phyloP scores from a whole-genome alignment of 2,888 invertebrate genomes.

The Nemapogon koenigi region DNA sequence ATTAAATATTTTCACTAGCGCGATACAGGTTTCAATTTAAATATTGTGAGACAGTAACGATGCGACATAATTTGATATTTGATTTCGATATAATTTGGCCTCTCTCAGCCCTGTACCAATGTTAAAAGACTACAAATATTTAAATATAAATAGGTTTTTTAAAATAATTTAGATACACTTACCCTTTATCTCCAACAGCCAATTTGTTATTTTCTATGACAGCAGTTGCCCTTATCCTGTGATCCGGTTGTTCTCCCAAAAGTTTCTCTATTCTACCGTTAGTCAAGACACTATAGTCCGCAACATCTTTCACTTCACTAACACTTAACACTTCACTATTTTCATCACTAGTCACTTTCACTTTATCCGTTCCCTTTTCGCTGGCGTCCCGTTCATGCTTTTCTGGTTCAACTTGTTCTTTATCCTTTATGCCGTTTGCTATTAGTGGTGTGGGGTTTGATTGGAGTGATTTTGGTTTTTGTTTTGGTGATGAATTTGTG shows the following conservation, averaged over 20 bases:
- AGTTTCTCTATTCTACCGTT: slow-evolving; percentile 80
- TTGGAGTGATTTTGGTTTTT: slow-evolving; percentile 49
- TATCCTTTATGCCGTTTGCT: slow-evolving; percentile 44
- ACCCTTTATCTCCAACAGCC: slow-evolving; percentile 65
- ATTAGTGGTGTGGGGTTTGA: slow-evolving; percentile 52
- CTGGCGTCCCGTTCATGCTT: slow-evolving; percentile 50
- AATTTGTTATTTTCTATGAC: slow-evolving; percentile 67
- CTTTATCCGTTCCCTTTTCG: slow-evolving; percentile 35
- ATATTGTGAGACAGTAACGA: no score
- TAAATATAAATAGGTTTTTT: no score
- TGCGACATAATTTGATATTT: no score
- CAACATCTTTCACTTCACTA: slow-evolving; percentile 38
- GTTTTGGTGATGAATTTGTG: slow-evolving; percentile 52
- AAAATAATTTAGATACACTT: slow-evolving; percentile 25
- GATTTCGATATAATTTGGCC: no score
- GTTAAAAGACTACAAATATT: no score
- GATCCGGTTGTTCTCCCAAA: slow-evolving; percentile 69
- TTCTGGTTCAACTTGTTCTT: slow-evolving; percentile 34
- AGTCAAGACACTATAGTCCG: slow-evolving; percentile 43
- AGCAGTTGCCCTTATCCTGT: slow-evolving; percentile 67
- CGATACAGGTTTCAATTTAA: no score
- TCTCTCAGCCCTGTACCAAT: no score
- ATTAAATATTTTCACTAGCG: no score
- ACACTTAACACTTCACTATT: slow-evolving; percentile 43
- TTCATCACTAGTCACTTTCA: slow-evolving; percentile 35